Evolutionary conservation across 2,113 vertebrate genomes (phyloP), one percentile per base, ranked within the genome.

Genomic region (Sinocyclocheilus rhinocerous): DNA sequence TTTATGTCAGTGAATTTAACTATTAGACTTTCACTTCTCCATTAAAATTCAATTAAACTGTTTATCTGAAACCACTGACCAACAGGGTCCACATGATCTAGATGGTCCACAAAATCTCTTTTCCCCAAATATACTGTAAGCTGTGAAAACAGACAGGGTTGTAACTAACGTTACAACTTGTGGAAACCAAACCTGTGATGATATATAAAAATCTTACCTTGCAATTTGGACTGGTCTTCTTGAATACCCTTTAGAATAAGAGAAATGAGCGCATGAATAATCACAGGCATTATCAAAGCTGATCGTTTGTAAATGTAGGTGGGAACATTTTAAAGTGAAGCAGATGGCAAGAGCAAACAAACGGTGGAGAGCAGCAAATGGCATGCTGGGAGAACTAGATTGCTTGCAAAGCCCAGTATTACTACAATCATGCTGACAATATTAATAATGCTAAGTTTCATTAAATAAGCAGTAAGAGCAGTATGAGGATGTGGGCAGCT

Each of bases 121-220:
- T 97, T 97, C 55, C 97, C 97, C 92, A 97, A 91, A 90, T 98
- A 98, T 55, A 98, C 97, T 0, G 97, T 97, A 83, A 97, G 93
- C 97, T 97, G 93, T 33, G 39, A 76, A 20, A 79, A 70, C n/a
- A 24, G 7, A 87, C 6, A 55, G 6, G 59, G 15, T 18, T 63
- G 12, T 12, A 82, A 76, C 8, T 20, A n/a, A n/a, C n/a, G n/a
- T n/a, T n/a, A 75, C 24, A 39, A 29, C 33, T 61, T 61, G 77
- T 61, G 22, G 6, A 70, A 69, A 55, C 18, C n/a, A 63, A 7
- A 55, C 20, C 4, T 6, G 29, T 18, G 33, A 7, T 39, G 29
- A 42, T 20, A 59, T 13, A 80, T 0, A 59, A 29, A n/a, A 22
- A 6, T 18, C 91, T 92, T 91, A 95, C 94, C 93, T 95, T 95